phyloP scores from a whole-genome alignment of 2,888 invertebrate species.

The Orthonevra nobilis region DNA sequence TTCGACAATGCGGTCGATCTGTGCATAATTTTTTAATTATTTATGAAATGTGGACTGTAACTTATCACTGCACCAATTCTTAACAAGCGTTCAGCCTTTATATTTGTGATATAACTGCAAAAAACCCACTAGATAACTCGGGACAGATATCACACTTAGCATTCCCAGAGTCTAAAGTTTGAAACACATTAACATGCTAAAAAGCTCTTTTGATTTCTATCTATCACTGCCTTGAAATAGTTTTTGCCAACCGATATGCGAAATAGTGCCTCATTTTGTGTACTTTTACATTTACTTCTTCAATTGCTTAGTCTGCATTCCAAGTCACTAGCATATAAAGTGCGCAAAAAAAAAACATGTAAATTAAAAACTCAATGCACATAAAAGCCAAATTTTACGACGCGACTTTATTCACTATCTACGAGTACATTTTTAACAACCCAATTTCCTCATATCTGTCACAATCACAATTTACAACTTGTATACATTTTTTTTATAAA shows the following conservation, averaged over 20 bases:
- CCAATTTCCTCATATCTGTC: constrained; percentile 23
- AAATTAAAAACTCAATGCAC: constrained; percentile 10
- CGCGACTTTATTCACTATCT: constrained; percentile 20
- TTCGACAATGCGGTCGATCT: too few species aligned
- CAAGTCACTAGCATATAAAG: neutral
- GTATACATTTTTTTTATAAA: too few species aligned
- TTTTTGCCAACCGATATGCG: constrained; percentile 22
- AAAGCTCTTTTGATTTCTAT: neutral
- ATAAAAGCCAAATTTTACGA: constrained; percentile 20
- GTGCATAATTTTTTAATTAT: too few species aligned
- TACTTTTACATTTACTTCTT: constrained; percentile 48
- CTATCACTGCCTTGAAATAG: constrained; percentile 6
- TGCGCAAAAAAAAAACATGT: constrained; percentile 8
- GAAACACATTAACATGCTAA: too few species aligned
- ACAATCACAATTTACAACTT: too few species aligned
- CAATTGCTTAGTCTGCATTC: constrained; percentile 34
- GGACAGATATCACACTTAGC: too few species aligned
- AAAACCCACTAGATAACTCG: too few species aligned
- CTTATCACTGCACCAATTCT: too few species aligned
- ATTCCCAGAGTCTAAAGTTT: too few species aligned
- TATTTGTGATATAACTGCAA: too few species aligned
- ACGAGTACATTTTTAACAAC: constrained; percentile 9
- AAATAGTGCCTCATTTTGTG: constrained; percentile 7
- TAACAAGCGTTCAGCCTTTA: too few species aligned
- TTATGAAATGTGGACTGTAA: too few species aligned